Evolutionary conservation across 2,888 invertebrate species (phyloP).

Genomic region (Norana najaformis): DNA sequence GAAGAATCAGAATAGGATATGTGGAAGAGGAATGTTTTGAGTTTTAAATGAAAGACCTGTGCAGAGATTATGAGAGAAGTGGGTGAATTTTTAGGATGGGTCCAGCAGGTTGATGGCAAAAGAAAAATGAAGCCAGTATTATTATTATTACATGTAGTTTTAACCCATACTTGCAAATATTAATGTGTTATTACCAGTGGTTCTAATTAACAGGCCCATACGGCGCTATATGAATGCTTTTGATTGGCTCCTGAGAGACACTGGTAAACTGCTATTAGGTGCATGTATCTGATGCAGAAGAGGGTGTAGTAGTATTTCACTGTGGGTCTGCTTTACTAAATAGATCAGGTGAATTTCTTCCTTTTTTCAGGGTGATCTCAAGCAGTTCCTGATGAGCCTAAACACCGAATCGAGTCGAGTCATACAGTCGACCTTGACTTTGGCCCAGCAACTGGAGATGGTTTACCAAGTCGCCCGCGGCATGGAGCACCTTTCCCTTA

Average conservation of each 20-base stretch:
- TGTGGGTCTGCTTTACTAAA: too few species aligned
- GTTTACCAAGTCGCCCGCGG: constrained; percentile 76
- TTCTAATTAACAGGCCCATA: background rate
- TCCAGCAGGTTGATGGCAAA: too few species aligned
- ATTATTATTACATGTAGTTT: background rate
- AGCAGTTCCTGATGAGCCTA: constrained; percentile 68
- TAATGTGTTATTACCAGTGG: background rate
- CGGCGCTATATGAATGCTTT: background rate
- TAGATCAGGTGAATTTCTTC: background rate
- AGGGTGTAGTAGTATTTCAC: background rate
- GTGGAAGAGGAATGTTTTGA: too few species aligned
- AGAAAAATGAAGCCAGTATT: too few species aligned
- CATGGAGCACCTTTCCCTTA: constrained; percentile 77
- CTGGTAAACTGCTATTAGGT: background rate
- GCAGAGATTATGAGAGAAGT: too few species aligned
- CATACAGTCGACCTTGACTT: constrained; percentile 69
- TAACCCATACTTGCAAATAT: background rate
- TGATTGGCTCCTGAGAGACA: background rate
- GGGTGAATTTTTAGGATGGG: too few species aligned
- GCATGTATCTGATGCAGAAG: background rate
- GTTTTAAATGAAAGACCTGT: too few species aligned
- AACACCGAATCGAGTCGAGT: constrained; percentile 64
- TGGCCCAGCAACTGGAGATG: constrained; percentile 62
- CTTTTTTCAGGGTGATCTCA: constrained; percentile 78
- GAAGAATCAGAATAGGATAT: too few species aligned